Evolutionary conservation across 2,113 vertebrate species (phyloP).

Genomic region (Anguilla rostrata): DNA sequence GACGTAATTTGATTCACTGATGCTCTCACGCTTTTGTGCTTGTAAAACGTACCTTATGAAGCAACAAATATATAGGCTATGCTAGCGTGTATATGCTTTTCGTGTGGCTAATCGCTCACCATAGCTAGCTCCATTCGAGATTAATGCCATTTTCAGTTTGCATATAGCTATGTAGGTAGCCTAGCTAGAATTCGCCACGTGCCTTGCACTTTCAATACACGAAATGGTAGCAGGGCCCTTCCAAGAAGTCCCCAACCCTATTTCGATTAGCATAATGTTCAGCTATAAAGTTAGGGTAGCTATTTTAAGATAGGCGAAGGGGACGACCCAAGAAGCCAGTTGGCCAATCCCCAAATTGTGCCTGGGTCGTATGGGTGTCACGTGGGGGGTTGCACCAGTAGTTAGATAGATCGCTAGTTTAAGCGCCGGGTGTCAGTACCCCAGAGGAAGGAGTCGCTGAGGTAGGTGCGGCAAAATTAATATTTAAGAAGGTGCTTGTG

Average conservation of each 20-base stretch:
- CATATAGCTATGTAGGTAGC: background rate
- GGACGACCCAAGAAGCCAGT: background rate
- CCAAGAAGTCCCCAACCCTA: background rate
- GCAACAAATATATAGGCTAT: too few species aligned
- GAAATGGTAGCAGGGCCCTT: background rate
- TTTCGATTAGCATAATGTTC: background rate
- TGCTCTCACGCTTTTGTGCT: too few species aligned
- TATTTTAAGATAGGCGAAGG: background rate
- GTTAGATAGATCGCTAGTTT: constrained; percentile 15
- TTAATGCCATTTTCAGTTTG: background rate
- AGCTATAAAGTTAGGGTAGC: background rate
- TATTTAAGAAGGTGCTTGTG: constrained; percentile 14
- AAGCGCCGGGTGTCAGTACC: background rate
- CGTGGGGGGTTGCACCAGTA: background rate
- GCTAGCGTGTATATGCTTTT: too few species aligned
- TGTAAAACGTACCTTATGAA: too few species aligned
- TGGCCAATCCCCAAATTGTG: constrained; percentile 39
- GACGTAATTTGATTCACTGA: too few species aligned
- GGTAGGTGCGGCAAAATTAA: constrained; percentile 45
- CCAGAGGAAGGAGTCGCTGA: constrained; percentile 17
- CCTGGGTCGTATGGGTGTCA: constrained; percentile 38
- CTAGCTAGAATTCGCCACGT: background rate
- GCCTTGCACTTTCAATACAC: background rate
- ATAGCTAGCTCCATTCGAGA: background rate
- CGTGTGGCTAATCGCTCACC: too few species aligned